phyloP scores from a whole-genome alignment of 2,888 invertebrate species.

The Schrankia costaestrigalis region DNA sequence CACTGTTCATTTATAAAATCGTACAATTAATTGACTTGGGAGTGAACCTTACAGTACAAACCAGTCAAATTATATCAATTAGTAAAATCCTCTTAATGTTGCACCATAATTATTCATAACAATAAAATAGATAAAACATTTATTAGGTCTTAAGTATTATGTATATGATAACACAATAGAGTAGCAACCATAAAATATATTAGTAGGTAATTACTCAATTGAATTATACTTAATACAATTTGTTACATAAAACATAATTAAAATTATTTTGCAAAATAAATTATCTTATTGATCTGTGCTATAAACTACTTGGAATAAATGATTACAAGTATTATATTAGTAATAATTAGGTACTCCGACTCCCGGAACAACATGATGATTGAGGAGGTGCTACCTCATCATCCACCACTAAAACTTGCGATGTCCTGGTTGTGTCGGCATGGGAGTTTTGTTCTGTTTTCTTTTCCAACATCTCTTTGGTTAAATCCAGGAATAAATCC shows the following conservation, averaged over 20 bases:
- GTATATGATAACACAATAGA: slow-evolving; percentile 9
- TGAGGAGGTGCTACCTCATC: slow-evolving; percentile 57
- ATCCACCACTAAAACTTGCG: slow-evolving; percentile 66
- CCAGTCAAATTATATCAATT: no score
- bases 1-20: no score
- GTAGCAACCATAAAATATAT: slow-evolving; percentile 13
- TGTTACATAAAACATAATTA: slow-evolving; percentile 11
- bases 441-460: slow-evolving; percentile 51
- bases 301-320: slow-evolving; percentile 6
- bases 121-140: no score
- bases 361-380: slow-evolving; percentile 60
- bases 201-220: not conserved
- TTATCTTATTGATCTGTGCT: slow-evolving; percentile 10
- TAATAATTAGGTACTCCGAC: slow-evolving; percentile 40
- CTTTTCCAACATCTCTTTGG: slow-evolving; percentile 87
- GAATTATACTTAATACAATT: slow-evolving; percentile 3
- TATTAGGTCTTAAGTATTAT: no score
- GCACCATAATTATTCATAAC: no score
- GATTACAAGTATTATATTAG: not conserved
- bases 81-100: no score
- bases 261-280: slow-evolving; percentile 15
- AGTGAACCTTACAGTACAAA: no score
- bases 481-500: slow-evolving; percentile 92
- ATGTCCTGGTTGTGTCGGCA: slow-evolving; percentile 45
- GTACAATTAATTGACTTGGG: no score